Base-by-base conservation (phyloP, 2,113 vertebrate species). In the Plestiodon gilberti region DNA sequence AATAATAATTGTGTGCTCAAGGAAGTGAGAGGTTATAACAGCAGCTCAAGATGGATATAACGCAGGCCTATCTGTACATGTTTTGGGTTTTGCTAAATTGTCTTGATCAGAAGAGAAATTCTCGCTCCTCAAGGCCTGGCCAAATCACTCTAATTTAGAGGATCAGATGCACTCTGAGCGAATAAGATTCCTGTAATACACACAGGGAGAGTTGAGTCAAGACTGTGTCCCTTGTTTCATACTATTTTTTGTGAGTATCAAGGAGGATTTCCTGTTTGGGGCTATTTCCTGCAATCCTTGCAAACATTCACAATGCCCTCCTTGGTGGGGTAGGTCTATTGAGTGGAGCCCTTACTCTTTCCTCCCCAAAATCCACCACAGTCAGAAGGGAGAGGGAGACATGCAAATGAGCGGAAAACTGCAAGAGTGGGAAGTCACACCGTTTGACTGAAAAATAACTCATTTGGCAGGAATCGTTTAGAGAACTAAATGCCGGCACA, bases 401-500 rank as follows among this genome's bases (percentile, higher is more conserved):
- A 89, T 86, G 69, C 87, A 93, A 90, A 87, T 48, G 18, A 59
- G 0, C 40, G 30, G 85, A 69, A 78, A 84, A 83, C 86, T 25
- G 48, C 4, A 8, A 81, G 83, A 30, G 78, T 59, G 71, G 75
- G 52, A 88, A 89, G 81, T 88, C 33, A 74, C 81, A 91, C 86
- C 22, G 62, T 65, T 65, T 77, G 28, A 82, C 79, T 30, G 59
- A 81, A 88, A 90, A 94, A 91, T 76, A 92, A 90, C 88, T 93
- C 89, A 90, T 89, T 93, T 90, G 92, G 90, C 88, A 90, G 87
- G 25, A 93, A 87, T 86, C 11, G 35, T 65, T 91, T 84, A 80
- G 84, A 90, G 84, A 88, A 90, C 91, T 87, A 80, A 91, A 91
- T 38, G 90, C 89, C 81, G 90, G 88, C 92, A 90, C 89, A 93